Evolutionary conservation across 2,888 invertebrate genomes (phyloP).

Genomic region (Parasteatoda lunata): DNA sequence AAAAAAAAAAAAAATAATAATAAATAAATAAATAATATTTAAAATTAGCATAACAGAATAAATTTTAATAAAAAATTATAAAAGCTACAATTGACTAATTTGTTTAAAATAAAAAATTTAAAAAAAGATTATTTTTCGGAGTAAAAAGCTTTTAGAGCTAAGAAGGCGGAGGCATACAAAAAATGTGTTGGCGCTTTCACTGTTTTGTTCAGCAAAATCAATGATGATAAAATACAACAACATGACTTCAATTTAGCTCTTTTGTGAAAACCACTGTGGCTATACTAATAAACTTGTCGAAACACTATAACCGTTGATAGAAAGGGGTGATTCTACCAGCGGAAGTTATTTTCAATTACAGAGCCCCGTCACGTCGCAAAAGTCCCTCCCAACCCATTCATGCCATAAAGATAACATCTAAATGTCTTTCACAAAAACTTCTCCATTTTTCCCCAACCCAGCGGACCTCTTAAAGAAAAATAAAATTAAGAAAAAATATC

Average conservation of each 20-base stretch:
- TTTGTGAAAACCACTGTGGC: not conserved
- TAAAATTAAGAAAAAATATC: conserved; percentile 12
- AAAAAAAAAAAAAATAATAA: too few relatives aligned
- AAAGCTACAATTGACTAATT: too few relatives aligned
- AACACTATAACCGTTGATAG: not conserved
- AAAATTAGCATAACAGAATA: too few relatives aligned
- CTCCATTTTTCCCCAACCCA: conserved; percentile 41
- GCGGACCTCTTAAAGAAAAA: conserved; percentile 43
- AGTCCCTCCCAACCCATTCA: conserved; percentile 57
- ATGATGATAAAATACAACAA: not conserved
- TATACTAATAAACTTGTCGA: conserved; percentile 23
- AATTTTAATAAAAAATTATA: too few relatives aligned
- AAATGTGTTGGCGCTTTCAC: too few relatives aligned
- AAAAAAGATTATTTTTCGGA: too few relatives aligned
- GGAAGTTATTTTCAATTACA: conserved; percentile 55
- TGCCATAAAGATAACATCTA: conserved; percentile 64
- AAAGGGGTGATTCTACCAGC: conserved; percentile 13
- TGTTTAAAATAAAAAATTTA: too few relatives aligned
- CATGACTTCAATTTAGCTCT: conserved; percentile 8
- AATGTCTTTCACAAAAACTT: conserved; percentile 58
- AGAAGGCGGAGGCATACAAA: too few relatives aligned
- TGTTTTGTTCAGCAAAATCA: not conserved
- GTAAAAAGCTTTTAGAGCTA: too few relatives aligned
- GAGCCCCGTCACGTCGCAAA: conserved; percentile 47
- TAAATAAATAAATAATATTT: too few relatives aligned